phyloP scores from a whole-genome alignment of 2,888 invertebrate genomes.

The Phaedon cochleariae region DNA sequence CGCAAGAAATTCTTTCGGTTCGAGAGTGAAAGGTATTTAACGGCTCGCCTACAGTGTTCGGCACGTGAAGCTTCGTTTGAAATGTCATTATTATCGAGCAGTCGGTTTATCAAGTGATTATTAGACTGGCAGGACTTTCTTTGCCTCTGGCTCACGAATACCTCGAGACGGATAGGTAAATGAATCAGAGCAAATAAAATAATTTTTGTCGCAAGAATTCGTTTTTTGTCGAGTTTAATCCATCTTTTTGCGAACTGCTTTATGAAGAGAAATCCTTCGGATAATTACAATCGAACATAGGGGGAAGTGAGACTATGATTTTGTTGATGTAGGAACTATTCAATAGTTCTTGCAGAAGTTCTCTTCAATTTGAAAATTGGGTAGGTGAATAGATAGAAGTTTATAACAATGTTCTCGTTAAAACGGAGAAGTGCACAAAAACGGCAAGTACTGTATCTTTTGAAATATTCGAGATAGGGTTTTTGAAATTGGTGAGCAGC shows the following conservation, averaged over 20 bases:
- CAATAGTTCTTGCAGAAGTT: too few species aligned
- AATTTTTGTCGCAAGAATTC: slow-evolving; percentile 40
- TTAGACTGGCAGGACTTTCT: slow-evolving; percentile 55
- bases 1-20: slow-evolving; percentile 9
- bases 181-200: slow-evolving; percentile 48
- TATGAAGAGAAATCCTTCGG: slow-evolving; percentile 27
- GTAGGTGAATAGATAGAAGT: too few species aligned
- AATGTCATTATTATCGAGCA: slow-evolving; percentile 55
- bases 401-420: too few species aligned
- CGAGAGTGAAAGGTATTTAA: slow-evolving; percentile 40
- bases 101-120: slow-evolving; percentile 56
- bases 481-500: too few species aligned
- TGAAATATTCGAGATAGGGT: too few species aligned
- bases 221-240: slow-evolving; percentile 27
- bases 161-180: slow-evolving; percentile 37
- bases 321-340: too few species aligned
- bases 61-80: slow-evolving; percentile 40
- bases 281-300: slow-evolving; percentile 17
- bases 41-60: slow-evolving; percentile 36
- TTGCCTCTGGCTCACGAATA: slow-evolving; percentile 47
- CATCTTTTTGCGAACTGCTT: slow-evolving; percentile 25
- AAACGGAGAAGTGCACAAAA: too few species aligned
- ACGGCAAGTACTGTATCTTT: too few species aligned
- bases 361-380: too few species aligned
- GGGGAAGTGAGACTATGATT: not conserved